Percentiles rank a stretch among this genome's conserved stretches.
Conservation (phyloP, 1,140 invertebrate species). For the Nilaparvata lugens region DNA sequence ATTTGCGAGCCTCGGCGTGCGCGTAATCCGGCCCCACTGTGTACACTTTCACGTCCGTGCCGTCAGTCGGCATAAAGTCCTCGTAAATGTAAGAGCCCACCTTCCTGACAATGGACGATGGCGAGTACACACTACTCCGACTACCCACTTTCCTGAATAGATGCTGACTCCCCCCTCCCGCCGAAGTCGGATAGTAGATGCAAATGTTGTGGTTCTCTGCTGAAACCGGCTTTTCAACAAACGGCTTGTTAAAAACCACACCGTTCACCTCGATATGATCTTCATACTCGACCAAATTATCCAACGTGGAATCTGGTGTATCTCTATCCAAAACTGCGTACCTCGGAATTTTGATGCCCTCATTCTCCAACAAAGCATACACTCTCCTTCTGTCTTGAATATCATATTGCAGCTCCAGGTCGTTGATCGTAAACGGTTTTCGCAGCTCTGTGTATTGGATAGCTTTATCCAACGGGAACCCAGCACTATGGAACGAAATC, state of each 20-base stretch:
- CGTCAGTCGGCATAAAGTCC: slow-evolving; percentile 99
- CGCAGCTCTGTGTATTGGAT: slow-evolving; percentile 42
- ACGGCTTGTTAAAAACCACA: slow-evolving; percentile 94
- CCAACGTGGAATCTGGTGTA: slow-evolving; percentile 75
- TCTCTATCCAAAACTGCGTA: slow-evolving; percentile 95
- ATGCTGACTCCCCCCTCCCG: slow-evolving; percentile 90
- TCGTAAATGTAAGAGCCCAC: slow-evolving; percentile 98
- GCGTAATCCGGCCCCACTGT: slow-evolving; percentile 98
- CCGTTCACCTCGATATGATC: slow-evolving; percentile 98
- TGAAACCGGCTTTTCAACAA: slow-evolving; percentile 96
- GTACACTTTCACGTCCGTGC: slow-evolving; percentile 83
- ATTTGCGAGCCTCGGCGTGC: slow-evolving; percentile 96
- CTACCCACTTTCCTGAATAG: slow-evolving; percentile 98
- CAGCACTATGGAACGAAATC: slow-evolving; percentile 98
- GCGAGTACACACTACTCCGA: slow-evolving; percentile 93
- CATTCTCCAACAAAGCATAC: slow-evolving; percentile 83
- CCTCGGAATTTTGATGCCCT: slow-evolving; percentile 93
- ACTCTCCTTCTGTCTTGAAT: slow-evolving; percentile 77
- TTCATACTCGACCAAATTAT: slow-evolving; percentile 88
- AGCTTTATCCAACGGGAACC: slow-evolving; percentile 95
- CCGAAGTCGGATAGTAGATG: slow-evolving; percentile 97
- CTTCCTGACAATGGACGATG: slow-evolving; percentile 88
- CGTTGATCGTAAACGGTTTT: slow-evolving; percentile 1
- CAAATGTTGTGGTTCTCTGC: slow-evolving; percentile 99
- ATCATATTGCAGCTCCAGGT: not conserved